A percentile compares a stretch with the other conserved stretches of the same genome.
phyloP scores from a whole-genome alignment of 2,888 invertebrate species.

The Orthonevra nobilis region DNA sequence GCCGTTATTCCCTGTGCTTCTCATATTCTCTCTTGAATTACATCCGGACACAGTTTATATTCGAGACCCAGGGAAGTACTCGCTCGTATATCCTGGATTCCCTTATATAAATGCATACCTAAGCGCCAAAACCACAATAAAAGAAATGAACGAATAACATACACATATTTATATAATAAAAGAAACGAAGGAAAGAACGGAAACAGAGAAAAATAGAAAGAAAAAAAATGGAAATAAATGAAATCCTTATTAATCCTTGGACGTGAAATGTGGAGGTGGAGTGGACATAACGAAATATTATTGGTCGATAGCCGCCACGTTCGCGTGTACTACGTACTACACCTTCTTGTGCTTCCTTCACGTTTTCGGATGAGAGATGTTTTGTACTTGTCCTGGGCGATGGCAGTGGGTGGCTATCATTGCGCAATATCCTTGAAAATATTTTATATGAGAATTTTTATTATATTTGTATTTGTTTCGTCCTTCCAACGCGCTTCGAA shows the following conservation, averaged over 20 bases:
- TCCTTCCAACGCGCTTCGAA: constrained; percentile 12
- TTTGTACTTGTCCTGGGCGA: constrained; percentile 30
- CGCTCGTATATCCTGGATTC: constrained; percentile 37
- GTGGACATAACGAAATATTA: constrained; percentile 70
- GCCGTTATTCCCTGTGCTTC: constrained; percentile 27
- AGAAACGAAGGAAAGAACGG: constrained; percentile 37
- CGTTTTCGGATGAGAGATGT: constrained; percentile 64
- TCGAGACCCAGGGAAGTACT: constrained; percentile 32
- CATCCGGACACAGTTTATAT: constrained; percentile 70
- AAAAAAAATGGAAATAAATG: too few relatives aligned
- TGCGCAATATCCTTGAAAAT: constrained; percentile 70
- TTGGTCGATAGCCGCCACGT: constrained; percentile 69
- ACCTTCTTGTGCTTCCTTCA: constrained; percentile 62
- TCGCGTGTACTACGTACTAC: constrained; percentile 63
- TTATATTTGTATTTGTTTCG: constrained; percentile 69
- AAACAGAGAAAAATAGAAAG: constrained; percentile 60
- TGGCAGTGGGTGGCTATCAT: constrained; percentile 47
- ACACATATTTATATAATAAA: constrained; percentile 60
- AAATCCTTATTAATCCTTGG: constrained; percentile 69
- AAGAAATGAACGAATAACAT: constrained; percentile 64
- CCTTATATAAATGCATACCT: constrained; percentile 68
- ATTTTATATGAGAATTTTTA: constrained; percentile 70
- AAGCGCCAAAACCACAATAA: constrained; percentile 69
- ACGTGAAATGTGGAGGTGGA: constrained; percentile 61
- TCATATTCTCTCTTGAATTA: constrained; percentile 67